Conservation (phyloP, 1,140 invertebrate species). For the Brachystomella parvula region DNA sequence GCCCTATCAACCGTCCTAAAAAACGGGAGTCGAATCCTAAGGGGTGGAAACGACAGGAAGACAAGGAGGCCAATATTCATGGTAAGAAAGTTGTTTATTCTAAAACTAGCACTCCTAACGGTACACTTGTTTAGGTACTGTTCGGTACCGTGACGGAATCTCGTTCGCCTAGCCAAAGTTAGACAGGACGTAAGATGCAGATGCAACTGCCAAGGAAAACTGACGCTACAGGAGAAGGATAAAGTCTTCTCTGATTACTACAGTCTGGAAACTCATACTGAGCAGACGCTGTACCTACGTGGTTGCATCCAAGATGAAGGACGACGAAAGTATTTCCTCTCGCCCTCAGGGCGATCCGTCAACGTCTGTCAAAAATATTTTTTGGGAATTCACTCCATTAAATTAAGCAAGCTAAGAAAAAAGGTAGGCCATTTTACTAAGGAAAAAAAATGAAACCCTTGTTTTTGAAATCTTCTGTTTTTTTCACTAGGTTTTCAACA, state of each 20-base stretch:
- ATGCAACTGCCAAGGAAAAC: no score
- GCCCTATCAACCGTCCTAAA: no score
- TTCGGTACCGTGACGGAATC: no score
- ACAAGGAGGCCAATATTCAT: no score
- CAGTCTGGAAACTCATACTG: neutral
- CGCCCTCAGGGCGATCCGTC: neutral
- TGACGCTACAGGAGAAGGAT: neutral
- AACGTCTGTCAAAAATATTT: slow-evolving; percentile 16
- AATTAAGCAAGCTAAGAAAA: neutral
- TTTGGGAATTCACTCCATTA: slow-evolving; percentile 2
- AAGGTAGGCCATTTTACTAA: neutral
- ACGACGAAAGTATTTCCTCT: neutral
- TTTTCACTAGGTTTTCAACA: neutral
- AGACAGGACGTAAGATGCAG: no score
- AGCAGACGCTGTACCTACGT: slow-evolving; percentile 4
- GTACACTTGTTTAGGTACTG: no score
- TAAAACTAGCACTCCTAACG: no score
- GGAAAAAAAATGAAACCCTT: neutral
- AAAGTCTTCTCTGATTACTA: neutral
- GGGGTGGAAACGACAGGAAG: no score
- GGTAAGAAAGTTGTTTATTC: no score
- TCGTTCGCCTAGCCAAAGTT: no score
- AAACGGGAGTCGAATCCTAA: no score
- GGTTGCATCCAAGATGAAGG: neutral
- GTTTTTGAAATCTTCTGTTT: neutral